These are phyloP conservation scores for Caenorhabditis latens DNA, from an alignment of 1,140 invertebrate genomes.

Conservation along the genomic window DNA sequence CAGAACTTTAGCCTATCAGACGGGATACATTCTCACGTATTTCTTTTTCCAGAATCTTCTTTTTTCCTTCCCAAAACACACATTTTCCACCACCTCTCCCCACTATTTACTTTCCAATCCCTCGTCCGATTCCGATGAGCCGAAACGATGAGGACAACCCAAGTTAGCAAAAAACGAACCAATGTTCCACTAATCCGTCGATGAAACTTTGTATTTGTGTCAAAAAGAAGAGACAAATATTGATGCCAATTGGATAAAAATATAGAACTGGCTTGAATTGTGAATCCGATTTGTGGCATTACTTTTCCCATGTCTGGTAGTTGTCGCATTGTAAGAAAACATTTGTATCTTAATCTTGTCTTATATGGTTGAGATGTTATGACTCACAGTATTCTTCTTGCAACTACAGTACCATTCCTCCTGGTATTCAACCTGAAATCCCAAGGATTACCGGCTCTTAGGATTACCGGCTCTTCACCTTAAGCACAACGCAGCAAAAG, in stretches of 20 bases:
- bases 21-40: neutral
- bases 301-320: no score
- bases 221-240: conserved; percentile 17
- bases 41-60: conserved; percentile 21
- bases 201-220: conserved; percentile 26
- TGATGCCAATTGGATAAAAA: neutral
- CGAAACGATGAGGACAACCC: conserved; percentile 14
- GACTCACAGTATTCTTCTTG: no score
- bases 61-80: neutral
- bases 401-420: no score
- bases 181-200: conserved; percentile 48
- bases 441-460: no score
- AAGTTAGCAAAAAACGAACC: conserved; percentile 45
- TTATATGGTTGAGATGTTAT: no score
- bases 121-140: conserved; percentile 31
- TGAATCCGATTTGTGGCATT: no score
- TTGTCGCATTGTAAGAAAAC: no score
- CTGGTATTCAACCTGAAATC: no score
- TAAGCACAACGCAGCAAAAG: no score
- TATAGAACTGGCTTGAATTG: neutral
- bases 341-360: no score
- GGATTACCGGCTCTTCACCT: no score
- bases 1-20: no score
- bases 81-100: neutral
- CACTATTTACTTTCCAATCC: conserved; percentile 39